Conservation (phyloP, 2,888 invertebrate genomes). For the Seira ritae region DNA sequence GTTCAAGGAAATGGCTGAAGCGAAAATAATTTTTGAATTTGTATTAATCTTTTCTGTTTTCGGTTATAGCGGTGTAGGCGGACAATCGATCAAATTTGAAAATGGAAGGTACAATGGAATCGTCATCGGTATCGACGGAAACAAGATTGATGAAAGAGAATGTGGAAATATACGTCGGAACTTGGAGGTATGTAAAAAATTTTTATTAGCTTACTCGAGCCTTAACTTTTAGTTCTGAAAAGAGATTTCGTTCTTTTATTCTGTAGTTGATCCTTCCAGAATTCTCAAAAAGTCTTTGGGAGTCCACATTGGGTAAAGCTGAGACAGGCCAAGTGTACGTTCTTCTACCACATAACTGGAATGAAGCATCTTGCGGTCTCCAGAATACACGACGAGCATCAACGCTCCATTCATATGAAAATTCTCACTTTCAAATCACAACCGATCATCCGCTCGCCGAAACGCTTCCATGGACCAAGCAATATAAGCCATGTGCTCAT, state of each 20-base stretch:
- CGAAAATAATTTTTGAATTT: no score
- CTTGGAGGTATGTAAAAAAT: slow-evolving; percentile 7
- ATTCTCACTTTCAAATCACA: slow-evolving; percentile 67
- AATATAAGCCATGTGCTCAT: slow-evolving; percentile 80
- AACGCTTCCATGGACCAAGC: slow-evolving; percentile 79
- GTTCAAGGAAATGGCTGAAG: no score
- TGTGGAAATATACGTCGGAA: background rate
- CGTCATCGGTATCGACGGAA: slow-evolving; percentile 52
- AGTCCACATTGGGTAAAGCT: slow-evolving; percentile 79
- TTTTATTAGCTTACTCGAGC: background rate
- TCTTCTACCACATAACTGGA: slow-evolving; percentile 80
- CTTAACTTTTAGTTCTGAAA: slow-evolving; percentile 1
- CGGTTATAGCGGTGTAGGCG: background rate
- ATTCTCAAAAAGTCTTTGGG: slow-evolving; percentile 79
- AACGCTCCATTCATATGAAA: background rate
- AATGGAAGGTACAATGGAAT: slow-evolving; percentile 63
- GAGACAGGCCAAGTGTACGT: slow-evolving; percentile 79
- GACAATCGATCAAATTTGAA: slow-evolving; percentile 43
- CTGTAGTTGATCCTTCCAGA: slow-evolving; percentile 78
- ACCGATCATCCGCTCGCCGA: slow-evolving; percentile 74
- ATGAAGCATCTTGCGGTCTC: background rate
- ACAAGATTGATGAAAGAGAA: background rate
- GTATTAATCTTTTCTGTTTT: no score
- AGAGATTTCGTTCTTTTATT: slow-evolving; percentile 63
- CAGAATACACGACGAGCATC: background rate